Base-by-base conservation (phyloP, 1,140 invertebrate genomes). In the Orius insidiosus region DNA sequence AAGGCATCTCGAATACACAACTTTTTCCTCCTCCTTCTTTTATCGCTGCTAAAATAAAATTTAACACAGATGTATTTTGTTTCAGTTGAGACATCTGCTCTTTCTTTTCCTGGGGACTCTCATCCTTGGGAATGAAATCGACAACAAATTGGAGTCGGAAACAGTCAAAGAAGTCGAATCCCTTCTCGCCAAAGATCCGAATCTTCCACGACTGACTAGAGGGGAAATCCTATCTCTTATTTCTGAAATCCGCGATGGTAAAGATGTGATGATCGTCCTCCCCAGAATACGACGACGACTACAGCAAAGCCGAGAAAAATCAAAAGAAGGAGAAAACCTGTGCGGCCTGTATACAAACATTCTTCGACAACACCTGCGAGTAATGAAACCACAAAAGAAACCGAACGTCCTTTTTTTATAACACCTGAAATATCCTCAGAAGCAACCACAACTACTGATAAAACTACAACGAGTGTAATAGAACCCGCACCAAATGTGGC, bases 221-320 rank as follows among this genome's bases (percentile, higher is more conserved):
- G 59, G 63, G 6, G 70, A 76, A 50, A 76, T 76, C 37, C 56
- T 76, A 2, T 61, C 68, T 18, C 63, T 76, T 24, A 56, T 76
- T 8, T 62, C 68, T 43, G 49, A 50, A 16, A 40, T 47, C 6
- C 19, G 46, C 24, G 18, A 18, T n/a, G 41, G 41, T n/a, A 45
- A 45, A 37, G 44, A 50, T 18, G 42, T 50, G 14, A 24, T 50
- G 15, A 19, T 51, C 5, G 46, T 51, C 8, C 39, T 48, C 14
- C 50, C 46, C 32, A 35, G 7, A 43, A 37, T 16, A 11, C 10
- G 24, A 11, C 35, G 37, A 31, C 18, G 9, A 37, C 24, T 32
- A 45, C 47, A 16, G 16, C 24, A 45, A 38, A 10, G 10, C 19
- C 49, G 36, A 30, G 51, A 37, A 44, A 38, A 13, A 16, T 33